Conservation (phyloP, 2,888 invertebrate genomes). For the Pimpla rufipes region DNA sequence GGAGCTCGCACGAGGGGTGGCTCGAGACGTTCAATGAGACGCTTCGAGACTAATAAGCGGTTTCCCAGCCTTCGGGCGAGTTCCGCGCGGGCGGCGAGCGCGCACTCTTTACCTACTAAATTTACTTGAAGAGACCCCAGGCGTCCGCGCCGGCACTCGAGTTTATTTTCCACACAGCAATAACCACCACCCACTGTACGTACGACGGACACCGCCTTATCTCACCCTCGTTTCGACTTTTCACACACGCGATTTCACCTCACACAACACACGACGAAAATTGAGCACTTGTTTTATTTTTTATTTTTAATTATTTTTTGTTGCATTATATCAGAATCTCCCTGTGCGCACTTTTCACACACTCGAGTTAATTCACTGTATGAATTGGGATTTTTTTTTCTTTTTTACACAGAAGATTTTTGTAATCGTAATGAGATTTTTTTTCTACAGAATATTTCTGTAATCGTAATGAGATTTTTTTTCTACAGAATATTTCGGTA, state of each 20-base stretch:
- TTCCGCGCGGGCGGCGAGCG: slow-evolving; percentile 31
- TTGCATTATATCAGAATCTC: slow-evolving; percentile 32
- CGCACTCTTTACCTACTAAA: slow-evolving; percentile 65
- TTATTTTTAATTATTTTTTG: background rate
- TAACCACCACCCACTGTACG: slow-evolving; percentile 6
- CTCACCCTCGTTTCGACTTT: slow-evolving; percentile 27
- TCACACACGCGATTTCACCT: slow-evolving; percentile 32
- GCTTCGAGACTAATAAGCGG: slow-evolving; percentile 1
- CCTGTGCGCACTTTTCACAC: slow-evolving; percentile 42
- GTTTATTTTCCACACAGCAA: slow-evolving; percentile 63
- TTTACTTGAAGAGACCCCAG: slow-evolving; percentile 58
- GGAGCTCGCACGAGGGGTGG: slow-evolving; percentile 6
- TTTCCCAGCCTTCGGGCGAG: slow-evolving; percentile 46
- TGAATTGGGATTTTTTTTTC: background rate
- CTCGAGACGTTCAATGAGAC: slow-evolving; percentile 44
- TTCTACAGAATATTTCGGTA: too few relatives aligned
- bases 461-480: too few relatives aligned
- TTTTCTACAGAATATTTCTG: too few relatives aligned
- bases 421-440: too few relatives aligned
- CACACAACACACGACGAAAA: slow-evolving; percentile 24
- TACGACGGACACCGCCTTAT: slow-evolving; percentile 35
- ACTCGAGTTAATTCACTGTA: slow-evolving; percentile 4
- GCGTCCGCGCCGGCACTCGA: slow-evolving; percentile 59
- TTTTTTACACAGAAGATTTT: too few relatives aligned
- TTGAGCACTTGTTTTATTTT: slow-evolving; percentile 49